These are phyloP conservation scores for Epinotia demarniana DNA, from an alignment of 2,888 invertebrate species.

Conservation along the genomic window DNA sequence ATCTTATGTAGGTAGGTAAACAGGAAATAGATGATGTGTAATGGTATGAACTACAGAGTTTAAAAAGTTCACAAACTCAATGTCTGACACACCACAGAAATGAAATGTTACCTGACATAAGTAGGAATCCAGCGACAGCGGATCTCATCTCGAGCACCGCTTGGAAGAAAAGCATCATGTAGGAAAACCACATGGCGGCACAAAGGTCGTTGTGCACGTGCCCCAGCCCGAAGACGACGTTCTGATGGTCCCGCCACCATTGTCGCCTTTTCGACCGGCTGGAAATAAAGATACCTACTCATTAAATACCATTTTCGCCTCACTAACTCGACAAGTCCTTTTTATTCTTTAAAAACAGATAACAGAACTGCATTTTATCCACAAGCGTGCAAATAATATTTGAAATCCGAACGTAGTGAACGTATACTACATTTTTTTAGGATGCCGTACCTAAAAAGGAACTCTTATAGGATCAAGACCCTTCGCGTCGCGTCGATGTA, in stretches of 20 bases:
- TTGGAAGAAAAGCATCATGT: conserved; percentile 93
- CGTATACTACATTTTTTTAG: no score
- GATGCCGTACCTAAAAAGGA: no score
- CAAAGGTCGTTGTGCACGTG: conserved; percentile 98
- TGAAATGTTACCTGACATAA: conserved; percentile 86
- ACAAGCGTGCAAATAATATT: no score
- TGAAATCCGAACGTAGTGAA: no score
- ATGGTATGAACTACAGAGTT: no score
- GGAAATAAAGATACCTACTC: conserved; percentile 50
- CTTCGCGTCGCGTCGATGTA: no score
- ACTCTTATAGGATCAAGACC: no score
- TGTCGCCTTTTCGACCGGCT: conserved; percentile 64
- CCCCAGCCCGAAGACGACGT: conserved; percentile 87
- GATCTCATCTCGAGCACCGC: conserved; percentile 84
- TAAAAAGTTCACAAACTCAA: not conserved
- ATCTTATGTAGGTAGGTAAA: no score
- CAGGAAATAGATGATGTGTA: no score
- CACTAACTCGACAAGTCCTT: no score
- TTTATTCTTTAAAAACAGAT: no score
- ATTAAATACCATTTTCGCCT: not conserved
- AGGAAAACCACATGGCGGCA: conserved; percentile 98
- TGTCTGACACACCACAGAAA: not conserved
- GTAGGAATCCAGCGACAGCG: conserved; percentile 85
- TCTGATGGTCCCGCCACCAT: conserved; percentile 76
- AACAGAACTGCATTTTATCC: no score